Conservation (phyloP, 2,797 vertebrate species). For the Clarias platycephalus region DNA sequence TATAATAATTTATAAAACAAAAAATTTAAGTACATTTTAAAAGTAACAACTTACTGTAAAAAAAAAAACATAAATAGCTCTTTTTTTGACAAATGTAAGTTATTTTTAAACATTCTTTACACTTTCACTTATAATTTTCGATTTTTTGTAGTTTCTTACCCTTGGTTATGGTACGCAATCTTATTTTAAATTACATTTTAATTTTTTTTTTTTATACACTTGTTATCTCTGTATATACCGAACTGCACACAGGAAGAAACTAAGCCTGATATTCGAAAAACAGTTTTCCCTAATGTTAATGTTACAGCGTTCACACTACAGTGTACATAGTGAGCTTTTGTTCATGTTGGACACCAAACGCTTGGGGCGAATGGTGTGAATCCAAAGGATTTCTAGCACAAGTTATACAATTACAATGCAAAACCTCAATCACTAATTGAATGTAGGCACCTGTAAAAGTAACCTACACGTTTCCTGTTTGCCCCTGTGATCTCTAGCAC, state of each 20-base stretch:
- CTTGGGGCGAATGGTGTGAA: neutral
- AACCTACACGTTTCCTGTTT: neutral
- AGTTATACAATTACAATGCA: neutral
- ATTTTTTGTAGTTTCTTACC: neutral
- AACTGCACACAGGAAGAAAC: neutral
- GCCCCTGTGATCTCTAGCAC: conserved; percentile 19
- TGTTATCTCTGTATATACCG: neutral
- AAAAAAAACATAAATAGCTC: neutral
- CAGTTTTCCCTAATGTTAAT: neutral
- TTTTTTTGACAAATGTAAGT: neutral
- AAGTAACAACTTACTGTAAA: neutral
- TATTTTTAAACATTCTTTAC: no score
- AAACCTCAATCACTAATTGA: conserved; percentile 19
- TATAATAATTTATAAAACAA: neutral
- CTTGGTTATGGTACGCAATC: neutral
- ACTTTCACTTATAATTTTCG: neutral
- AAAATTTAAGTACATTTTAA: neutral
- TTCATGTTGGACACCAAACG: neutral
- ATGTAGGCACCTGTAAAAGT: neutral
- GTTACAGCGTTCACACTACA: neutral
- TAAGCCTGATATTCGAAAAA: neutral
- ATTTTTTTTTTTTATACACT: neutral
- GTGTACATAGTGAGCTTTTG: neutral
- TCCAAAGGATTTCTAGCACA: neutral
- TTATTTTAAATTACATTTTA: no score